phyloP scores from a whole-genome alignment of 2,888 invertebrate genomes.

The Ophioninae sp. region DNA sequence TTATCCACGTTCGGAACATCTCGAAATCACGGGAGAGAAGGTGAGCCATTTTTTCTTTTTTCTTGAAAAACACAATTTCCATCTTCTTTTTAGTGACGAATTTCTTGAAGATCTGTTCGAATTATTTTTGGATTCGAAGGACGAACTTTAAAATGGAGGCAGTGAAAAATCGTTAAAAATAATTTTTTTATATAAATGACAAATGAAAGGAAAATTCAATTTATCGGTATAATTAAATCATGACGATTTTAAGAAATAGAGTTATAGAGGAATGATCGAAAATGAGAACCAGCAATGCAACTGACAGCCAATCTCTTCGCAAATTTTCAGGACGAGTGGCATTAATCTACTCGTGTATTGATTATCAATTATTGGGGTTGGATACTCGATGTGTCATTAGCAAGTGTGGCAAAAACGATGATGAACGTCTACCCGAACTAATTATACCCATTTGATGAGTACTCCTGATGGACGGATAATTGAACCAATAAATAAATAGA shows the following conservation, averaged over 20 bases:
- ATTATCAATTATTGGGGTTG: background rate
- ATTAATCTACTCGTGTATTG: background rate
- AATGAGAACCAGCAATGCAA: background rate
- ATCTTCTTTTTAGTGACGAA: background rate
- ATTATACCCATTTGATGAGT: background rate
- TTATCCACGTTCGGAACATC: slow-evolving; percentile 71
- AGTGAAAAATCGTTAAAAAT: background rate
- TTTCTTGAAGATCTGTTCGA: background rate
- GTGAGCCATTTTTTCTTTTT: slow-evolving; percentile 62
- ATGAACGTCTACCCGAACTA: background rate
- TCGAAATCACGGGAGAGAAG: slow-evolving; percentile 70
- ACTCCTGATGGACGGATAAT: background rate
- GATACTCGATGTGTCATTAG: background rate
- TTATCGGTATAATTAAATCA: background rate
- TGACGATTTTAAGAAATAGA: too few species aligned
- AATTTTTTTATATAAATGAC: background rate
- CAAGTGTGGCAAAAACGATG: background rate
- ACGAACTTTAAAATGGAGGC: background rate
- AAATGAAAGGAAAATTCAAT: background rate
- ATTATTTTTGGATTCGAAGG: background rate
- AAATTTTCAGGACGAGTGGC: background rate
- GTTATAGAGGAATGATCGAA: background rate
- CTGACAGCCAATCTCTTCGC: background rate
- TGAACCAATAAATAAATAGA: background rate
- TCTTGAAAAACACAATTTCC: background rate